phyloP scores from a whole-genome alignment of 2,797 vertebrate genomes.

The Syndactyla subalaris region DNA sequence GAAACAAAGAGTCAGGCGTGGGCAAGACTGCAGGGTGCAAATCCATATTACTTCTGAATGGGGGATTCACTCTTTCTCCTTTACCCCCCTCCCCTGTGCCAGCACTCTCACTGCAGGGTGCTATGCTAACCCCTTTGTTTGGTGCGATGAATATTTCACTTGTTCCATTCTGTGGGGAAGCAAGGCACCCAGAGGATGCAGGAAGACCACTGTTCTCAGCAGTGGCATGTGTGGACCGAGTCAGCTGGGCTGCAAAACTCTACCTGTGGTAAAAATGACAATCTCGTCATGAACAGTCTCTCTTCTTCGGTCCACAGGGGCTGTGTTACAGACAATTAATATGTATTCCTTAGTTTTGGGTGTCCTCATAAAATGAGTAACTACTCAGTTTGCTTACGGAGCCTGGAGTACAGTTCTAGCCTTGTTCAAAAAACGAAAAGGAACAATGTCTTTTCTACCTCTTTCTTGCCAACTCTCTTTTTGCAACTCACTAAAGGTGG shows the following conservation, averaged over 20 bases:
- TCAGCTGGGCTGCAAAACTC: neutral
- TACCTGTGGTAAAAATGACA: neutral
- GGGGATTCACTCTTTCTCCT: neutral
- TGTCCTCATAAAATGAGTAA: neutral
- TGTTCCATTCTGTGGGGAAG: neutral
- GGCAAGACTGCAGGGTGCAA: neutral
- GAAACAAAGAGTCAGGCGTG: neutral
- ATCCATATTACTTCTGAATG: neutral
- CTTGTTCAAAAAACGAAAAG: neutral
- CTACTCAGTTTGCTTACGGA: neutral
- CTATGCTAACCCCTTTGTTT: neutral
- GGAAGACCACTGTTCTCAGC: neutral
- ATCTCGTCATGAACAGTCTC: neutral
- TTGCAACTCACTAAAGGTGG: neutral
- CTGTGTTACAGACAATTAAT: neutral
- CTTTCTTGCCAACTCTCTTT: neutral
- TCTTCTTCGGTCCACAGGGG: neutral
- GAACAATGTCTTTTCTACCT: neutral
- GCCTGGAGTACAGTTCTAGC: neutral
- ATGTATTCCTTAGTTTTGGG: neutral
- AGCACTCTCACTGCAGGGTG: neutral
- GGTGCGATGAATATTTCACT: neutral
- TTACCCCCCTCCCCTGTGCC: neutral
- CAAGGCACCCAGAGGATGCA: neutral
- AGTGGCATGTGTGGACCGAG: neutral